Evolutionary conservation across 92 coral and sea anemone genomes (phyloP), one percentile per base, ranked within the genome.

Genomic region (Parazoanthus atlanticus): DNA sequence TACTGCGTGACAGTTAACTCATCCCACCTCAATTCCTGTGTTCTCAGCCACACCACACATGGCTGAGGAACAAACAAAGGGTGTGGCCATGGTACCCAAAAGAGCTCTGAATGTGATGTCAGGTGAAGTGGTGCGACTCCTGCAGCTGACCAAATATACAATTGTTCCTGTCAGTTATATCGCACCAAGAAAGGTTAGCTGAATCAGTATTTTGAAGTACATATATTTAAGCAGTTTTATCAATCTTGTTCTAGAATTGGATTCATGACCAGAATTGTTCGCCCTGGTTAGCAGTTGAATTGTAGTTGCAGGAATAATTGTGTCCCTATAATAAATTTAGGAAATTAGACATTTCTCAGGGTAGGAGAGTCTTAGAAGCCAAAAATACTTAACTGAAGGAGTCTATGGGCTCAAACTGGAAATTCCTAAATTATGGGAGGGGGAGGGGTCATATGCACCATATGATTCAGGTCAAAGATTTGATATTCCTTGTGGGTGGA

Each of bases 121-220:
- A 7, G 92, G 99, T 89, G 99, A 97, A 66, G 99, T 97, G 70
- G 91, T 96, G 49, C 96, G 97, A 70, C 94, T 97, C 66, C 92
- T 97, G 46, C 96, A 95, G 65, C 93, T 97, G 71, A 91, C 97
- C 1, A 93, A 91, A 71, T 81, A 93, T 33, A 72, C 96, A 28
- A 90, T 97, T 25, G 91, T 94, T 25, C 99, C 99, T 17, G 76
- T 95, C 38, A 96, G 98, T 82, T 97, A 95, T 91, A 86, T 85
- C 30, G 99, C 95, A 40, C 99, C 99, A 28, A 92, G 99, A 80
- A 97, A 96, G 99, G 99, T 97, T 56, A 80, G 89, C 28, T 16
- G 8, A 13, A 89, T 52, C 43, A 7, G 8, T 34, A 21, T 30
- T 8, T 13, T 0, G 13, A 23, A 64, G 47, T 56, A 56, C 61